Conservation (phyloP, 2,113 vertebrate species). For the Neotragus moschatus region DNA sequence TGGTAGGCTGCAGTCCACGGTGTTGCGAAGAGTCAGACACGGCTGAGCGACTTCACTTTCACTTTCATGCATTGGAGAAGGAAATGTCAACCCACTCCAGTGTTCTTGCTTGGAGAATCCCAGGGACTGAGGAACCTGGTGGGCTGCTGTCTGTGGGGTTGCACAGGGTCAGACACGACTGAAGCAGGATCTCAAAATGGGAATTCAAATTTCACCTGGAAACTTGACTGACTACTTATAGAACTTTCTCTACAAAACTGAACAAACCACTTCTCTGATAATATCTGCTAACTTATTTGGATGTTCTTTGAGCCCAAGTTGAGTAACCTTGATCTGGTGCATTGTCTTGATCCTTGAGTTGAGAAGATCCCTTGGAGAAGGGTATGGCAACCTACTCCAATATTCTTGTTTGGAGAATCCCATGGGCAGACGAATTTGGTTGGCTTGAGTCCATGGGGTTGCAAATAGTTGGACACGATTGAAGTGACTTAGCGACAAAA, state of each 20-base stretch:
- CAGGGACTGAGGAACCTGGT: not conserved
- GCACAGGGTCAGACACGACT: accelerated
- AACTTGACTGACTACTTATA: not conserved
- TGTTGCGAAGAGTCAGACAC: accelerated
- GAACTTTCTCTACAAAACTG: not conserved
- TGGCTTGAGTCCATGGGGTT: not conserved
- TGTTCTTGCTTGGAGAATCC: not conserved
- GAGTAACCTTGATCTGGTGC: not conserved
- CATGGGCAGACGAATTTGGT: not conserved
- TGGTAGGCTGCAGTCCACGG: not conserved
- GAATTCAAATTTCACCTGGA: not conserved
- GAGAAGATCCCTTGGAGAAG: not conserved
- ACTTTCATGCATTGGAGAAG: not conserved
- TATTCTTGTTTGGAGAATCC: not conserved
- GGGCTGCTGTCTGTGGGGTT: not conserved
- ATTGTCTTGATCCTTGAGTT: not conserved
- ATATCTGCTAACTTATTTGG: not conserved
- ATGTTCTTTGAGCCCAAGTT: not conserved
- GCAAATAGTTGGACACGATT: not conserved
- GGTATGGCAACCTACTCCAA: not conserved
- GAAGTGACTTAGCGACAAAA: not conserved
- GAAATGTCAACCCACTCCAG: not conserved
- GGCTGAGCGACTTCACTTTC: not conserved
- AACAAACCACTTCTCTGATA: not conserved
- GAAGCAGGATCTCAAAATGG: not conserved